Percentiles rank a stretch among this genome's conserved stretches.
phyloP scores from a whole-genome alignment of 2,797 vertebrate genomes.

The Malurus splendens region DNA sequence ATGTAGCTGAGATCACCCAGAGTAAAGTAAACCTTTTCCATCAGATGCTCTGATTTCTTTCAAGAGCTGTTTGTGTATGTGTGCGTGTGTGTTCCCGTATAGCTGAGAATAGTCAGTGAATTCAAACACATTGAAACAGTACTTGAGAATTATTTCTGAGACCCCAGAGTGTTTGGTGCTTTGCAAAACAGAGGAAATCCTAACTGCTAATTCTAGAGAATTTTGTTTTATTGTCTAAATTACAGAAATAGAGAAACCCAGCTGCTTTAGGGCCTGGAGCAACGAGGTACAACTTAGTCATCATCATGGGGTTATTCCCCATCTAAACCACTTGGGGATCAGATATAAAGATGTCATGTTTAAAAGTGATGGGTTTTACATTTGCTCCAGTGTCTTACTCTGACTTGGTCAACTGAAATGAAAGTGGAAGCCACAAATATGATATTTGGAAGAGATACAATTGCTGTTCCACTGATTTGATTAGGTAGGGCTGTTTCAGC shows the following conservation, averaged over 20 bases:
- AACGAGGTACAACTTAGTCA: neutral
- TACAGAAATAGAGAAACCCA: neutral
- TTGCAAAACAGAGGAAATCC: neutral
- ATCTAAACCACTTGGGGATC: neutral
- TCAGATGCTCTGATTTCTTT: conserved; percentile 31
- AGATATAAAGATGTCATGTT: neutral
- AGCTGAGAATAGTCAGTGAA: neutral
- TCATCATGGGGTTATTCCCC: neutral
- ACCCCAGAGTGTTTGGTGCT: neutral
- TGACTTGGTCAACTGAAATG: neutral
- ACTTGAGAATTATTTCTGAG: neutral
- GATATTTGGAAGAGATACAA: neutral
- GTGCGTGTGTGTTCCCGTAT: neutral
- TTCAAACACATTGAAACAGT: conserved; percentile 8
- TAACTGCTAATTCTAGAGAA: neutral
- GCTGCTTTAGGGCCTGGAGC: neutral
- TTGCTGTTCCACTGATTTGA: neutral
- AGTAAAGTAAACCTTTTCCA: conserved; percentile 33
- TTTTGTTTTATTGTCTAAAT: neutral
- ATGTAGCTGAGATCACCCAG: conserved; percentile 23
- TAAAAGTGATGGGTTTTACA: neutral
- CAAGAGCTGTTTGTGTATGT: conserved; percentile 2
- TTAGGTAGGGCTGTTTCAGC: neutral
- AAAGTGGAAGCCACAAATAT: neutral
- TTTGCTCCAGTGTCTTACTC: neutral